Percentiles rank a stretch among this genome's conserved stretches.
Evolutionary conservation across 2,113 vertebrate species (phyloP).

Genomic region (Choloepus hoffmanni): DNA sequence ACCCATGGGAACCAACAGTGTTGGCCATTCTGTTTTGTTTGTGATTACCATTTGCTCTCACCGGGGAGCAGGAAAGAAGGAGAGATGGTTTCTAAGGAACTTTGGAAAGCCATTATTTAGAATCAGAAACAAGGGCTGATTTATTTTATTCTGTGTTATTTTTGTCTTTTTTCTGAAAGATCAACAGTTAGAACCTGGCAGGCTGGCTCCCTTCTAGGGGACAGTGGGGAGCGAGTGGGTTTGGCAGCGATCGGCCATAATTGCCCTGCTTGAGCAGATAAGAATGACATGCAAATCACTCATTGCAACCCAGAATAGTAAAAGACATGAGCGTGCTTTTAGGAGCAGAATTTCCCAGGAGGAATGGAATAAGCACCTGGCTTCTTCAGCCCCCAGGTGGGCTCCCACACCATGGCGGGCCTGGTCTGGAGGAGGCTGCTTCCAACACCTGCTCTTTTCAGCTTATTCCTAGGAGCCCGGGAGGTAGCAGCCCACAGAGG

Average conservation of each 20-base stretch:
- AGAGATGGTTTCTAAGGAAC: neutral
- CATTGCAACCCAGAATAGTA: neutral
- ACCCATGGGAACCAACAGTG: rapidly evolving
- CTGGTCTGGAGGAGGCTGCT: neutral
- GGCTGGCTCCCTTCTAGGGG: neutral
- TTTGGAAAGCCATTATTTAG: neutral
- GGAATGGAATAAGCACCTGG: rapidly evolving
- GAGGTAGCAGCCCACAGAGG: rapidly evolving
- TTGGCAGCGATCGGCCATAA: neutral
- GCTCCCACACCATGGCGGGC: rapidly evolving
- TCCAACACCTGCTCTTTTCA: rapidly evolving
- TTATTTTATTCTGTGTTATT: neutral
- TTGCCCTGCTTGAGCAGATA: neutral
- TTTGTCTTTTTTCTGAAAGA: neutral
- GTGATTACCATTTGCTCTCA: neutral
- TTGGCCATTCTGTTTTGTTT: rapidly evolving
- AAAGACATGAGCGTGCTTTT: neutral
- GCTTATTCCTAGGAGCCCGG: rapidly evolving
- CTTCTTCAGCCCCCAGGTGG: rapidly evolving
- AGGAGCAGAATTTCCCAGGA: neutral
- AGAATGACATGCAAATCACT: slow-evolving; percentile 28
- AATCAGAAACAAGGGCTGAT: neutral
- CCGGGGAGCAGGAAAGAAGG: neutral
- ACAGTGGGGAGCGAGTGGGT: rapidly evolving
- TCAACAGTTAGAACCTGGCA: neutral